Conservation (phyloP, 2,113 vertebrate species). For the Pollachius pollachius region DNA sequence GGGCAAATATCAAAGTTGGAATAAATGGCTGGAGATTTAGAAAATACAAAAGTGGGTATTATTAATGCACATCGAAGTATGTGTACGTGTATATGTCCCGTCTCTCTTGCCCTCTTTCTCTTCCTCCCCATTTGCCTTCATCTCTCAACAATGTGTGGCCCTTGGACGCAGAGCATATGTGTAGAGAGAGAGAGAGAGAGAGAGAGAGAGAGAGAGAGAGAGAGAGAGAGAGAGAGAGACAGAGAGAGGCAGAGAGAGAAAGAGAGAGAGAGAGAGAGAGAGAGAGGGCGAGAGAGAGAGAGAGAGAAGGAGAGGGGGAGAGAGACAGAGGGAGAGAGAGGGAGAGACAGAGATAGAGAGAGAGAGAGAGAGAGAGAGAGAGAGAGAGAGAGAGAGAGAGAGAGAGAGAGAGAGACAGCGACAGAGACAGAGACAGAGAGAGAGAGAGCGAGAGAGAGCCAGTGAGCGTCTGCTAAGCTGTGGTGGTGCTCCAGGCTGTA, state of each 20-base stretch:
- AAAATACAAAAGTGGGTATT: background rate
- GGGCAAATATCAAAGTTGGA: background rate
- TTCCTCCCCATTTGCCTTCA: background rate
- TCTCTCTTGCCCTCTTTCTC: background rate
- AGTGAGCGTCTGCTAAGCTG: slow-evolving; percentile 35
- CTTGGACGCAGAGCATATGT: background rate
- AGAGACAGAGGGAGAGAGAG: slow-evolving; percentile 7
- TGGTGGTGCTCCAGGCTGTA: slow-evolving; percentile 57
- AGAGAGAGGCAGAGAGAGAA: slow-evolving; percentile 16
- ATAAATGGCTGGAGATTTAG: background rate
- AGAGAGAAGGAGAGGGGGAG: background rate
- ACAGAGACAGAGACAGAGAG: slow-evolving; percentile 1
- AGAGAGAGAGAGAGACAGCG: background rate
- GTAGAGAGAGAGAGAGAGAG: slow-evolving; percentile 8
- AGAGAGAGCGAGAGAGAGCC: slow-evolving; percentile 3
- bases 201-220: slow-evolving; percentile 1
- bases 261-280: slow-evolving; percentile 3
- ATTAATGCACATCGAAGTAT: background rate
- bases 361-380: slow-evolving; percentile 15
- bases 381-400: slow-evolving; percentile 13
- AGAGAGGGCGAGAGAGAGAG: slow-evolving; percentile 1
- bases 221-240: background rate
- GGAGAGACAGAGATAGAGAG: background rate
- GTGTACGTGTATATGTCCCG: background rate
- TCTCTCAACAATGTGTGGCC: background rate